These are phyloP conservation scores for Euura saliciscinereae DNA, from an alignment of 1,140 invertebrate species.

Conservation along the genomic window DNA sequence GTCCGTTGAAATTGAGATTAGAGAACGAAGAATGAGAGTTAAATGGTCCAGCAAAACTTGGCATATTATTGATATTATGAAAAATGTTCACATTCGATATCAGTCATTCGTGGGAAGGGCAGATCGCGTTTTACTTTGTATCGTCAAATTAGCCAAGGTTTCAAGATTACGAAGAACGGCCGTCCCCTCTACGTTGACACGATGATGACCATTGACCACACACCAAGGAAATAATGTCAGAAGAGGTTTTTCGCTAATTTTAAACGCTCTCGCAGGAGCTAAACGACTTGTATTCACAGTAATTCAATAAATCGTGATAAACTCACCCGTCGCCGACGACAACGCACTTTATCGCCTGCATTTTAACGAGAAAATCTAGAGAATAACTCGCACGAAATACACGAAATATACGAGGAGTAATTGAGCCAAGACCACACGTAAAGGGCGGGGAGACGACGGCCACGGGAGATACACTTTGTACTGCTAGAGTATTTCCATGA, in stretches of 20 bases:
- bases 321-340: slow-evolving; percentile 93
- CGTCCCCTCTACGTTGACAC: neutral
- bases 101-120: no score
- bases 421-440: neutral
- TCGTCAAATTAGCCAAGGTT: neutral
- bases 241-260: neutral
- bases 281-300: neutral
- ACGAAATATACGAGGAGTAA: neutral
- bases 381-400: neutral
- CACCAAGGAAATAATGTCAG: neutral
- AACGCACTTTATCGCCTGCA: slow-evolving; percentile 96
- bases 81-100: no score
- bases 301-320: slow-evolving; percentile 29
- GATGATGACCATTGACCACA: slow-evolving; percentile 6
- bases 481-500: neutral
- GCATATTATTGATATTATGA: no score
- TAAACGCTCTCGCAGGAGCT: neutral
- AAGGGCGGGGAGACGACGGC: neutral
- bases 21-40: neutral
- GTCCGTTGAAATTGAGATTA: neutral
- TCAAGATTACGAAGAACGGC: neutral
- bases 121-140: neutral
- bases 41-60: neutral
- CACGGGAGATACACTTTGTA: slow-evolving; percentile 3
- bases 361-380: slow-evolving; percentile 46